These are phyloP conservation scores for Pemphigus obesinymphae DNA, from an alignment of 1,140 invertebrate genomes.

Conservation along the genomic window DNA sequence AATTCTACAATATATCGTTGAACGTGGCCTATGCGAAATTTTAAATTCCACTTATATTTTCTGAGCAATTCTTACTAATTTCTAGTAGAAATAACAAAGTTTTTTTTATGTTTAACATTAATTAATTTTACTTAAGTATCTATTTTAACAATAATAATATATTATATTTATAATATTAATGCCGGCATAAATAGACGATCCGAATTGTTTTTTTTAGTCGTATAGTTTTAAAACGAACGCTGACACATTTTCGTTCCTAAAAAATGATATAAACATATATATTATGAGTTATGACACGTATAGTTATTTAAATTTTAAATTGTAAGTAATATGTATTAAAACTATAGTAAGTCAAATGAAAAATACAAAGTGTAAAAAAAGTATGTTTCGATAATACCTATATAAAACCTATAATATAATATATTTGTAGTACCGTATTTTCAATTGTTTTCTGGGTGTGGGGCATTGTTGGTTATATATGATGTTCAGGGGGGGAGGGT, in stretches of 20 bases:
- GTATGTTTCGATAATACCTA: too few species aligned
- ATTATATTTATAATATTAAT: not conserved
- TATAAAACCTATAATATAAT: too few species aligned
- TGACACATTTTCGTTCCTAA: conserved; percentile 25
- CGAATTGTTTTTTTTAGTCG: not conserved
- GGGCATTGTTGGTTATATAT: too few species aligned
- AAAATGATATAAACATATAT: not conserved
- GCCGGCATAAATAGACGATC: not conserved
- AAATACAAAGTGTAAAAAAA: too few species aligned
- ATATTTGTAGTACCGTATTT: not conserved
- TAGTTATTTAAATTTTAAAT: too few species aligned
- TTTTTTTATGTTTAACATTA: conserved; percentile 17
- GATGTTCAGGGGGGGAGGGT: too few species aligned
- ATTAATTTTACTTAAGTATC: conserved; percentile 26
- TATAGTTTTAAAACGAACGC: conserved; percentile 29
- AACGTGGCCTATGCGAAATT: conserved; percentile 8
- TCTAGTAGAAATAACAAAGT: conserved; percentile 33
- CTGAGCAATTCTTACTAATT: conserved; percentile 39
- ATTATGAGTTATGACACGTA: too few species aligned
- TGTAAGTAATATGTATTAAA: too few species aligned
- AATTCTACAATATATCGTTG: not conserved
- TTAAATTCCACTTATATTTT: conserved; percentile 29
- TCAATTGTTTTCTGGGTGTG: too few species aligned
- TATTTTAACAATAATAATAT: conserved; percentile 15
- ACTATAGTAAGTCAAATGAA: too few species aligned